phyloP scores from a whole-genome alignment of 2,113 vertebrate species.

The Gnathonemus longibarbis region DNA sequence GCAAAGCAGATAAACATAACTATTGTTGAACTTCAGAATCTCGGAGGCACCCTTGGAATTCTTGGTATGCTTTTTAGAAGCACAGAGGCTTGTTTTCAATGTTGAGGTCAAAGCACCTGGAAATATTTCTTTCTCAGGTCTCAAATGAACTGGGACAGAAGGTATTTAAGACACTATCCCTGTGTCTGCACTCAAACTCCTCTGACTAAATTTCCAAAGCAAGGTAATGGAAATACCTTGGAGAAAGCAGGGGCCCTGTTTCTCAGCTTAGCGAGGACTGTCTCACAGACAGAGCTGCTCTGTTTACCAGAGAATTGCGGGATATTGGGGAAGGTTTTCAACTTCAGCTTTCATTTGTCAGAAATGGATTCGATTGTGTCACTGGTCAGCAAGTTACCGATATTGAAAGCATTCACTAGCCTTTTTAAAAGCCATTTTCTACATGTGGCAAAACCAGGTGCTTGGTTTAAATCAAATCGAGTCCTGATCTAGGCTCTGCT shows the following conservation, averaged over 20 bases:
- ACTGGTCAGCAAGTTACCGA: not conserved
- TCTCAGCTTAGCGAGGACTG: not conserved
- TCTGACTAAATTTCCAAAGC: slow-evolving; percentile 1
- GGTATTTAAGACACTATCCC: not conserved
- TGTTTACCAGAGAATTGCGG: not conserved
- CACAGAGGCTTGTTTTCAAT: not conserved
- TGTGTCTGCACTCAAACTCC: not conserved
- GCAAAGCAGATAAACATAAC: not conserved
- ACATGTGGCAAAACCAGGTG: not conserved
- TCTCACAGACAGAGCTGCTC: not conserved
- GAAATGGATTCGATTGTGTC: not conserved
- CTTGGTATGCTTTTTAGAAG: not conserved
- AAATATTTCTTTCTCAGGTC: not conserved
- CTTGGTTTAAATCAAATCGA: not conserved
- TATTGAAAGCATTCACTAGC: not conserved
- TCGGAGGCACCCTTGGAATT: not conserved
- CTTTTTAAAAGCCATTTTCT: slow-evolving; percentile 35
- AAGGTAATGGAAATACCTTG: not conserved
- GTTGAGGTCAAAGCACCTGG: not conserved
- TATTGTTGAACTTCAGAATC: not conserved
- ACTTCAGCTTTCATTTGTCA: not conserved
- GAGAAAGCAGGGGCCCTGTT: not conserved
- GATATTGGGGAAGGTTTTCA: not conserved
- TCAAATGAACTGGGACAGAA: not conserved
- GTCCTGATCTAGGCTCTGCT: not conserved